Percentiles rank a stretch among this genome's conserved stretches.
These are phyloP conservation scores for Papilio gigon DNA, from an alignment of 2,888 invertebrate genomes.

Conservation along the genomic window DNA sequence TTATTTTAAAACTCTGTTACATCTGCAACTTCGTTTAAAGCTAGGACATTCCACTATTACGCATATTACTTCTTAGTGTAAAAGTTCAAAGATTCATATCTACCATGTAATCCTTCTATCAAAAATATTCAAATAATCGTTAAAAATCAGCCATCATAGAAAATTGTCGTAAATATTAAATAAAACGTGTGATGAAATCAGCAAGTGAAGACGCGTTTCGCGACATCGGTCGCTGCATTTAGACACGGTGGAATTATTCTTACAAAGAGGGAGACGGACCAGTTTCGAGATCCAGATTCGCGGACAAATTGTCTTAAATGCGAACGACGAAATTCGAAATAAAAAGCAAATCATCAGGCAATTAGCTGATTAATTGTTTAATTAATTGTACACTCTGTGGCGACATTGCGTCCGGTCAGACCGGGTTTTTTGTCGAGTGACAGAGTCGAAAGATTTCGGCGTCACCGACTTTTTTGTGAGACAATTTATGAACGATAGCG, in stretches of 20 bases:
- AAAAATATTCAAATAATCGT: too few relatives aligned
- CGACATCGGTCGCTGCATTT: constrained; percentile 36
- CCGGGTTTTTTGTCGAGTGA: constrained; percentile 47
- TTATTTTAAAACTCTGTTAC: neutral
- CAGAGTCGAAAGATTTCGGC: constrained; percentile 33
- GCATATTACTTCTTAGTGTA: neutral
- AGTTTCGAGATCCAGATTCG: constrained; percentile 56
- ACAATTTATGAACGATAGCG: constrained; percentile 35
- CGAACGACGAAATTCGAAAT: constrained; percentile 49
- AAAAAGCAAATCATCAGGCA: constrained; percentile 79
- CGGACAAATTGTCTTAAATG: constrained; percentile 71
- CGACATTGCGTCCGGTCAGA: constrained; percentile 55
- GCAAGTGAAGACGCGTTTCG: neutral
- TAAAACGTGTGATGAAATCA: neutral
- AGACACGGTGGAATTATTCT: constrained; percentile 56
- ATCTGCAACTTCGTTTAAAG: neutral
- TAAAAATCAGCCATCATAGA: neutral
- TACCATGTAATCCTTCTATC: too few relatives aligned
- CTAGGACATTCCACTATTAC: neutral
- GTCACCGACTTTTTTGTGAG: constrained; percentile 25
- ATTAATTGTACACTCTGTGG: constrained; percentile 74
- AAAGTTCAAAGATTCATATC: too few relatives aligned
- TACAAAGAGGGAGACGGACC: constrained; percentile 52
- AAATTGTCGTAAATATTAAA: neutral
- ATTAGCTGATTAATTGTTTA: constrained; percentile 82